Conservation (phyloP, 2,113 vertebrate genomes). For the Hystrix cristata region DNA sequence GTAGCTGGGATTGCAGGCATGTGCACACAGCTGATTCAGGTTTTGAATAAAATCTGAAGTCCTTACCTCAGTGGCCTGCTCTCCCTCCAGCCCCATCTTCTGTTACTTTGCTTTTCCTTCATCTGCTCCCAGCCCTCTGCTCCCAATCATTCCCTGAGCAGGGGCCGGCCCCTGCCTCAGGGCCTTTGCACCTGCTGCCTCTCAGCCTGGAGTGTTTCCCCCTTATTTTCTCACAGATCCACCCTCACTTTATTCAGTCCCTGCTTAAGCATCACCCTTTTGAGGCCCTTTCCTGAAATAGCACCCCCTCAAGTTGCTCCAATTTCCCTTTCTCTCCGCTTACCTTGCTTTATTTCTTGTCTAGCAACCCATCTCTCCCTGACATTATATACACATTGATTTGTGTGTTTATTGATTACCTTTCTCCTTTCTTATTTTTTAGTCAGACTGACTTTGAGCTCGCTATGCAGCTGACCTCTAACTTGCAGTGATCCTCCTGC, state of each 20-base stretch:
- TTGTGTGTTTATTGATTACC: not conserved
- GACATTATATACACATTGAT: not conserved
- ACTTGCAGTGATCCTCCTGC: not conserved
- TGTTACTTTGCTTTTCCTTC: not conserved
- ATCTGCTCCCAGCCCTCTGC: not conserved
- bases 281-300: not conserved
- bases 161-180: not conserved
- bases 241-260: not conserved
- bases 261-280: not conserved
- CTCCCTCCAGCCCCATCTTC: not conserved
- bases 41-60: not conserved
- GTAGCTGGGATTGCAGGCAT: not conserved
- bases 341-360: not conserved
- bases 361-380: not conserved
- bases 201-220: not conserved
- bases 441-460: not conserved
- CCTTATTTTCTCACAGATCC: not conserved
- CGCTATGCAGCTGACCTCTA: not conserved
- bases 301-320: not conserved
- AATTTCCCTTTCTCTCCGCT: not conserved
- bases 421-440: not conserved
- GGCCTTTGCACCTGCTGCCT: not conserved
- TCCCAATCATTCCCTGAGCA: not conserved
- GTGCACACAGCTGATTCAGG: not conserved
- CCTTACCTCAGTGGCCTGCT: not conserved